These are phyloP conservation scores for Poecilobothrus nobilitatus DNA, from an alignment of 2,888 invertebrate genomes.

Conservation along the genomic window DNA sequence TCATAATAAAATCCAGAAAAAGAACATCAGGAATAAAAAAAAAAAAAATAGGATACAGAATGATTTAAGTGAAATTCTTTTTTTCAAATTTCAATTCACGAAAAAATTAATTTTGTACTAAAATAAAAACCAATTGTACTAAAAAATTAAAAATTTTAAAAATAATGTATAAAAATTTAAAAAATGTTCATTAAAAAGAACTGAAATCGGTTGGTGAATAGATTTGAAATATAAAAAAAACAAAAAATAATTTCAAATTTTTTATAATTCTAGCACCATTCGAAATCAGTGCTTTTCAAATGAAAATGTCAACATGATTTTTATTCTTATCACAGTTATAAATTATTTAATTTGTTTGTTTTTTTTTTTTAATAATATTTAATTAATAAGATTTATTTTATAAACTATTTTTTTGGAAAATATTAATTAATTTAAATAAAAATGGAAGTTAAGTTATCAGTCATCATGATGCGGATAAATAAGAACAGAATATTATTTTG, in stretches of 20 bases:
- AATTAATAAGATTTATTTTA: too few species aligned
- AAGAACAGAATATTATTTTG: too few species aligned
- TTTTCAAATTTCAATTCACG: neutral
- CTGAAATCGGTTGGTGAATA: constrained; percentile 42
- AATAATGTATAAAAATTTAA: too few species aligned
- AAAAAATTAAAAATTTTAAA: neutral
- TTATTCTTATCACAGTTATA: too few species aligned
- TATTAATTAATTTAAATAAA: too few species aligned
- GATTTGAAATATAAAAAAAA: constrained; percentile 23
- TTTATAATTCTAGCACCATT: constrained; percentile 19
- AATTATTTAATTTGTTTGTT: too few species aligned
- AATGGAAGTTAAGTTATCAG: too few species aligned
- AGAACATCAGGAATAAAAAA: neutral
- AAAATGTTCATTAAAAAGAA: constrained; percentile 32
- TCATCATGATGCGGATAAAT: too few species aligned
- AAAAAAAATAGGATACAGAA: neutral
- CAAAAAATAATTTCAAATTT: neutral
- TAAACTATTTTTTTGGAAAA: too few species aligned
- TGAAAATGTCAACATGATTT: neutral
- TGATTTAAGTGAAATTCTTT: neutral
- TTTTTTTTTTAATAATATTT: too few species aligned
- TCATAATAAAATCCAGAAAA: neutral
- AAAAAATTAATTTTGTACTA: neutral
- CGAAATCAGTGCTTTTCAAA: constrained; percentile 20
- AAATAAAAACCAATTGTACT: neutral